Conservation (phyloP, 2,113 vertebrate genomes). For the Xenopus borealis region DNA sequence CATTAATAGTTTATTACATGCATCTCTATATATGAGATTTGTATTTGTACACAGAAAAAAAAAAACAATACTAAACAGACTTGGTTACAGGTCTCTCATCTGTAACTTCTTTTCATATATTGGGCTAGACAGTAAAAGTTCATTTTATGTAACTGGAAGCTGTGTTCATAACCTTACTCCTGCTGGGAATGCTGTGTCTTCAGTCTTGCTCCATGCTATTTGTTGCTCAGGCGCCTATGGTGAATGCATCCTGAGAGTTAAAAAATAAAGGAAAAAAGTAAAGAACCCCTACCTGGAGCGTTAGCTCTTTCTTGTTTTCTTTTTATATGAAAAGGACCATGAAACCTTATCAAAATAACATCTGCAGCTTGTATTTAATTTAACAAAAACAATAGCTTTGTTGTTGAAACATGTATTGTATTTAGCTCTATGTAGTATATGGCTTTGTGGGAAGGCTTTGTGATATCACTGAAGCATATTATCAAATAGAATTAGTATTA, state of each 20-base stretch:
- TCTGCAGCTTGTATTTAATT: background rate
- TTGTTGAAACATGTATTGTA: too few relatives aligned
- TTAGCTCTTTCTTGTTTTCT: background rate
- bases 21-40: too few relatives aligned
- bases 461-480: background rate
- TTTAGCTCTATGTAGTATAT: too few relatives aligned
- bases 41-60: too few relatives aligned
- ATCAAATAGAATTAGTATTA: background rate
- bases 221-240: background rate
- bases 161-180: constrained; percentile 1
- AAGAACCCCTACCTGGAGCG: too few relatives aligned
- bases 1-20: too few relatives aligned
- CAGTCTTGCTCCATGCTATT: background rate
- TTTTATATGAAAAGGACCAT: too few relatives aligned
- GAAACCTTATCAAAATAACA: background rate
- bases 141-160: background rate
- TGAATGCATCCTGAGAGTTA: background rate
- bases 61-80: too few relatives aligned
- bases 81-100: background rate
- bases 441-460: background rate
- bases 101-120: background rate
- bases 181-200: background rate
- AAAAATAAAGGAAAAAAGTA: background rate
- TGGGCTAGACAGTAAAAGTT: background rate
- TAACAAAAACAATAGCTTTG: background rate